These are phyloP conservation scores for Thaumetopoea pityocampa DNA, from an alignment of 1,140 invertebrate genomes.

Conservation along the genomic window DNA sequence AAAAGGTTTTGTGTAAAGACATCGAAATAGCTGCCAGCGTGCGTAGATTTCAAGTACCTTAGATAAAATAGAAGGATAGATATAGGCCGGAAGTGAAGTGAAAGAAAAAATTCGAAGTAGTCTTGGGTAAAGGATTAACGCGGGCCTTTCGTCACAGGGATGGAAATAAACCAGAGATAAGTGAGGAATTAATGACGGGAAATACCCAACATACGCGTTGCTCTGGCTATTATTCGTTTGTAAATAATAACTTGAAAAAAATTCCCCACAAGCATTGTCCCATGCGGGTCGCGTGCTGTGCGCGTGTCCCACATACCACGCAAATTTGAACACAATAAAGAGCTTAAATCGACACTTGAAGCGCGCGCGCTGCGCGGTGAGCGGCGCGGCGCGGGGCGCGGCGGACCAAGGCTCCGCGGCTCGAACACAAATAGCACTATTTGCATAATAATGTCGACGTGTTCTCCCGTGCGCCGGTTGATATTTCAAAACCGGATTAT, in stretches of 20 bases:
- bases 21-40: too few relatives aligned
- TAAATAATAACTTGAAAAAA: slow-evolving; percentile 38
- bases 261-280: slow-evolving; percentile 24
- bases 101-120: too few relatives aligned
- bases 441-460: slow-evolving; percentile 45
- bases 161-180: slow-evolving; percentile 25
- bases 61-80: too few relatives aligned
- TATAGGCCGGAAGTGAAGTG: too few relatives aligned
- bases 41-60: too few relatives aligned
- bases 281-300: slow-evolving; percentile 62
- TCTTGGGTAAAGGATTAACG: too few relatives aligned
- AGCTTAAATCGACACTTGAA: slow-evolving; percentile 43
- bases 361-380: slow-evolving; percentile 35
- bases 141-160: too few relatives aligned
- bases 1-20: too few relatives aligned
- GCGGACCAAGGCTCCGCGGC: slow-evolving; percentile 41
- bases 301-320: slow-evolving; percentile 65
- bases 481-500: slow-evolving; percentile 58
- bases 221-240: slow-evolving; percentile 22
- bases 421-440: slow-evolving; percentile 37
- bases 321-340: slow-evolving; percentile 62
- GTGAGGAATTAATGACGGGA: slow-evolving; percentile 9
- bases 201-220: slow-evolving; percentile 15
- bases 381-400: slow-evolving; percentile 38
- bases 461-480: slow-evolving; percentile 48